Evolutionary conservation across 2,888 invertebrate species (phyloP), one percentile per base, ranked within the genome.

Genomic region (Boloria euphrosyne): DNA sequence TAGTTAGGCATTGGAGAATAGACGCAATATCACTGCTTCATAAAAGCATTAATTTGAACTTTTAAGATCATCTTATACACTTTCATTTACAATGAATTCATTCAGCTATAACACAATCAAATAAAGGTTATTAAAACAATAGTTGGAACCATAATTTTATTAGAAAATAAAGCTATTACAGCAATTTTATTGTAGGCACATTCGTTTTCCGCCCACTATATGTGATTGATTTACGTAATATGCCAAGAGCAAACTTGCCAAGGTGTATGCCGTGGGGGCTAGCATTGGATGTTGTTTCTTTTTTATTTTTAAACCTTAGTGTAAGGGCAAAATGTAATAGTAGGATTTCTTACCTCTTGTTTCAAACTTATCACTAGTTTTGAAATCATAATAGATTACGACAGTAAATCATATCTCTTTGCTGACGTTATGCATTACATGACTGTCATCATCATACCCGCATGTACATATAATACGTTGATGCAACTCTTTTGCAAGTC

Each of bases 211-310:
- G 67, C 75, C 71, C 67, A 69, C 68, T 17, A 50, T 77, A 79
- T 77, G 80, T 83, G 80, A 75, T 74, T 75, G 68, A 74, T 61
- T 17, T 59, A 72, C 54, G 64, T 53, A 52, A 22, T 71, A 73
- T 84, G 85, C 84, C 87, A 86, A 83, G 76, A 75, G 71, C 72
- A 69, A 58, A 54, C 71, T 74, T 84, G 87, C 84, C 87, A 87
- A 86, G 76, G 78, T 74, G 77, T 76, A 78, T 54, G 64, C 66
- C 66, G 79, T 76, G 73, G 74, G 71, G 71, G 75, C 76, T 77
- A 69, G 43, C 71, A 71, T 71, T 72, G 75, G 73, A 70, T 71
- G 64, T 68, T 62, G 57, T 22, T 22, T 22, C 22, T 22, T 22
- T 47, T 71, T 63, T 72, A 74, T 71, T 74, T 73, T 69, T 74